Base-by-base conservation (phyloP, 2,888 invertebrate genomes). In the Didymodactylos carnosus region DNA sequence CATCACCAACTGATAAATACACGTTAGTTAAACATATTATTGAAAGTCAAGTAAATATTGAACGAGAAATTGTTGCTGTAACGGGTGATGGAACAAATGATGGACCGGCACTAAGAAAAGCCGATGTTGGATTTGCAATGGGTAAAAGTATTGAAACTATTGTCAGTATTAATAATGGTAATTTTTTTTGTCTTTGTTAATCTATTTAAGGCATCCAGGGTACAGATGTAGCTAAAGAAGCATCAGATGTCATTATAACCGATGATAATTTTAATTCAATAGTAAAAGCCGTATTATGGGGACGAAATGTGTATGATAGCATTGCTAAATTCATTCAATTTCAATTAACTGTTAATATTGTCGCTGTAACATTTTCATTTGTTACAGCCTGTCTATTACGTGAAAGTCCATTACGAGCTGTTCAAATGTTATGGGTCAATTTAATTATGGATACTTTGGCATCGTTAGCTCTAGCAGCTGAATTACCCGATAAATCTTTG, bases 31-130 rank as follows among this genome's bases (percentile, higher is more conserved):
- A 73, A 51, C 39, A 73, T 23, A 69, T 69, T 25, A 73, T 73
- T 29, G 19, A 27, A n/a, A 49, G 49, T 29, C 46, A 69, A 83
- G 83, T 90, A 39, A 90, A 88, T 82, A 89, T 89, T 73, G 92
- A 89, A 79, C 88, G 95, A 76, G 95, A 98, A 84, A 97, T 98
- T 49, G 97, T 98, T 43, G 97, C 97, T 71, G 95, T 97, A 27
- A 97, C 97, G 0, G 95, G 95, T 4, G 95, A 97, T 85, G 95
- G 95, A 49, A 97, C 95, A n/a, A n/a, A n/a, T n/a, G n/a, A n/a
- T n/a, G n/a, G n/a, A n/a, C n/a, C n/a, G n/a, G n/a, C n/a, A n/a
- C n/a, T n/a, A n/a, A n/a, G n/a, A n/a, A n/a, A n/a, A n/a, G n/a
- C n/a, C n/a, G n/a, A n/a, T n/a, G n/a, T 72, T 10, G 72, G 72